Conservation (phyloP, 2,113 vertebrate genomes). For the Otolemur garnettii region DNA sequence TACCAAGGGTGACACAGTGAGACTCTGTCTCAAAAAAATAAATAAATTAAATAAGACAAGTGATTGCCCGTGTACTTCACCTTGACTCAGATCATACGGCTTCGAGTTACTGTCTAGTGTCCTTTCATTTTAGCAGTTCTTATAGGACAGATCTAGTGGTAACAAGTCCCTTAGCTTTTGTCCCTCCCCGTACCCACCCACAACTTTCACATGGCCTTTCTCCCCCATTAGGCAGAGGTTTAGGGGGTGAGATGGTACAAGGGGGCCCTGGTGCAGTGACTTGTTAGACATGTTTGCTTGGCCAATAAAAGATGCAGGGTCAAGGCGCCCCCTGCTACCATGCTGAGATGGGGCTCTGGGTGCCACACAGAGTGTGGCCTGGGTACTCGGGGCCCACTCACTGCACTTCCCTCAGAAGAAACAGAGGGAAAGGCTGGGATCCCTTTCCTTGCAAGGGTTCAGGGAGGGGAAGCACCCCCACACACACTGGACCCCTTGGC, state of each 20-base stretch:
- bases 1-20: too few relatives aligned
- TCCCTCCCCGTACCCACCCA: background rate
- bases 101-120: too few relatives aligned
- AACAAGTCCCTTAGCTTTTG: too few relatives aligned
- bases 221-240: background rate
- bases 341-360: background rate
- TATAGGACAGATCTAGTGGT: too few relatives aligned
- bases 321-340: background rate
- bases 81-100: too few relatives aligned
- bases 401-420: background rate
- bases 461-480: background rate
- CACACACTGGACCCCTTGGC: fast-evolving
- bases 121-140: too few relatives aligned
- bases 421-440: background rate
- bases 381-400: background rate
- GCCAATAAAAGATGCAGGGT: background rate
- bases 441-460: background rate
- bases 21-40: too few relatives aligned
- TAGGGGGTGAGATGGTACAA: background rate
- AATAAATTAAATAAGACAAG: too few relatives aligned
- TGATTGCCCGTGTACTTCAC: too few relatives aligned
- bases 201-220: fast-evolving
- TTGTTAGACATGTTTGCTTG: background rate
- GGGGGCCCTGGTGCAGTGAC: background rate
- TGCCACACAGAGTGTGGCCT: background rate